phyloP scores from a whole-genome alignment of 2,888 invertebrate genomes.

The Cryptus armator region DNA sequence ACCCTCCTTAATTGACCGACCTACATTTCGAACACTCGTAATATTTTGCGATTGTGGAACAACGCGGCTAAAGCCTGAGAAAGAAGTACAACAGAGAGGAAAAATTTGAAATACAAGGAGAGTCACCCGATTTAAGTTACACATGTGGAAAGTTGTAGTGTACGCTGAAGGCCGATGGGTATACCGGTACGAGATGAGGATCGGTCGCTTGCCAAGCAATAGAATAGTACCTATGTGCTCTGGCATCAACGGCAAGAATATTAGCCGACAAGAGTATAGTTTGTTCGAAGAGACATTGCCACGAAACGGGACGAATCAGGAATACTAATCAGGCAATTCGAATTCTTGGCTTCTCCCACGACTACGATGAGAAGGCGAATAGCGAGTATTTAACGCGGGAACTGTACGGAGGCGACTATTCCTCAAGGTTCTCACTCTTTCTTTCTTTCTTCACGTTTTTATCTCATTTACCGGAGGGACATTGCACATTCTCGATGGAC shows the following conservation, averaged over 20 bases:
- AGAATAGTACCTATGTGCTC: not conserved
- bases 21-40: not conserved
- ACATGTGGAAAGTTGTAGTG: constrained; percentile 29
- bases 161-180: constrained; percentile 49
- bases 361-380: constrained; percentile 58
- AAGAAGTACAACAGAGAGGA: not conserved
- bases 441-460: constrained; percentile 37
- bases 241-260: constrained; percentile 20
- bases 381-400: constrained; percentile 51
- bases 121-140: constrained; percentile 23
- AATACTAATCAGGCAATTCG: constrained; percentile 67
- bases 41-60: constrained; percentile 16
- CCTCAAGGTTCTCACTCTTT: constrained; percentile 49
- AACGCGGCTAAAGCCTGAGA: not conserved
- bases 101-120: constrained; percentile 10
- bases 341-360: constrained; percentile 63
- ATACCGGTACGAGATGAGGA: not conserved
- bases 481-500: constrained; percentile 1
- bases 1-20: not conserved
- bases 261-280: constrained; percentile 33
- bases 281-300: constrained; percentile 40
- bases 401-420: constrained; percentile 44
- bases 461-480: not conserved
- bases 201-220: not conserved
- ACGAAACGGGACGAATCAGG: constrained; percentile 62